These are phyloP conservation scores for Sebastes cheni DNA, from an alignment of 2,797 vertebrate genomes.

Conservation along the genomic window DNA sequence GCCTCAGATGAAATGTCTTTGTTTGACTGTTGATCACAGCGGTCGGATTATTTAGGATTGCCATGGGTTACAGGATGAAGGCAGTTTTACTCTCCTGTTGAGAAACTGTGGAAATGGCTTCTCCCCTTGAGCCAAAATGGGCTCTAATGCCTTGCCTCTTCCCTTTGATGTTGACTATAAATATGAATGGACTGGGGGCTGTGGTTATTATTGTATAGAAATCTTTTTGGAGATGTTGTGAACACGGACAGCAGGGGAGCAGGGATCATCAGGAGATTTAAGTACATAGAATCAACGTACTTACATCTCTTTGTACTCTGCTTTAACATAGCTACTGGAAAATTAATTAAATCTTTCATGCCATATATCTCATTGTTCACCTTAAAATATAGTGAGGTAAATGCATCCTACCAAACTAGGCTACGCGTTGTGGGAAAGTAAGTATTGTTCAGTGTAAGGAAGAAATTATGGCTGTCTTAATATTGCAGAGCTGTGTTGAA, in stretches of 20 bases:
- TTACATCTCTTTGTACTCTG: conserved; percentile 32
- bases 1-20: conserved; percentile 71
- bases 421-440: conserved; percentile 50
- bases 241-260: conserved; percentile 48
- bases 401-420: conserved; percentile 46
- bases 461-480: conserved; percentile 60
- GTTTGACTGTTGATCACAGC: conserved; percentile 67
- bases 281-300: neutral
- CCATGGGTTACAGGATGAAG: conserved; percentile 59
- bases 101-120: conserved; percentile 68
- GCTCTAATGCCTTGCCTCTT: conserved; percentile 65
- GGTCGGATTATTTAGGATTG: conserved; percentile 52
- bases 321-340: conserved; percentile 37
- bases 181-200: conserved; percentile 69
- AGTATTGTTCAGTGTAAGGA: conserved; percentile 33
- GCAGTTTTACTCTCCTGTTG: conserved; percentile 42
- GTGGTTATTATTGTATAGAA: conserved; percentile 65
- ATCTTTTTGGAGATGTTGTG: conserved; percentile 52
- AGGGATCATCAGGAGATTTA: conserved; percentile 15
- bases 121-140: conserved; percentile 68
- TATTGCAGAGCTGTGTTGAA: conserved; percentile 66
- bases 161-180: conserved; percentile 76
- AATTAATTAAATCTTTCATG: conserved; percentile 43
- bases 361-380: conserved; percentile 14
- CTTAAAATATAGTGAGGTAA: conserved; percentile 28